Percentiles rank a stretch among this genome's conserved stretches.
phyloP scores from a whole-genome alignment of 2,113 vertebrate species.

The Porphyrio hochstetteri region DNA sequence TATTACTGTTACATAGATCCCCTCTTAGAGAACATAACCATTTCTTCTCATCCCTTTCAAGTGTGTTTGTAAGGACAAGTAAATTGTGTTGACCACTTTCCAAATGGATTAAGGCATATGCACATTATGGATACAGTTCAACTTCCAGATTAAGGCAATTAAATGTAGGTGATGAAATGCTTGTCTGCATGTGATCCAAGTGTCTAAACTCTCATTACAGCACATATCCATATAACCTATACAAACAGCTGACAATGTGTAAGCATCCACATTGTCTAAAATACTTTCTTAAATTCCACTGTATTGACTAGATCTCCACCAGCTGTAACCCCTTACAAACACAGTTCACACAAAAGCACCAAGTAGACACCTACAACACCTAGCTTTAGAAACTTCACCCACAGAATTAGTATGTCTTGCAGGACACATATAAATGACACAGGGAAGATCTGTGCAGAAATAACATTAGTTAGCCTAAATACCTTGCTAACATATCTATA shows the following conservation, averaged over 20 bases:
- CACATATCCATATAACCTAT: not conserved
- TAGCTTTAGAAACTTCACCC: not conserved
- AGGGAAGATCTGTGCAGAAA: not conserved
- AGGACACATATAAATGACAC: not conserved
- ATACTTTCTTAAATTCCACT: not conserved
- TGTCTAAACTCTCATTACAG: not conserved
- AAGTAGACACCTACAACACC: not conserved
- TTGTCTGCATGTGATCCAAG: not conserved
- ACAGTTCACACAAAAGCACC: not conserved
- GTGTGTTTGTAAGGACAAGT: not conserved
- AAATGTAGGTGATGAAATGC: not conserved
- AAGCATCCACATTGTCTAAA: not conserved
- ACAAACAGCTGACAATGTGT: not conserved
- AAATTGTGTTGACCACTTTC: not conserved
- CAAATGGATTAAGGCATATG: not conserved
- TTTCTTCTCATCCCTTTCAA: not conserved
- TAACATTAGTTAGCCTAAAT: not conserved
- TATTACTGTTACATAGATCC: not conserved
- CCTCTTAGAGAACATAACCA: accelerated
- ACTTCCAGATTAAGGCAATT: not conserved
- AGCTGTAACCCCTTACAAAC: not conserved
- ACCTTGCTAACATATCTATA: not conserved
- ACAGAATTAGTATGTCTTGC: not conserved
- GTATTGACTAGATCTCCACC: not conserved
- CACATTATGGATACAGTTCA: not conserved